Evolutionary conservation across 2,888 invertebrate species (phyloP).

Genomic region (Steinernema carpocapsae): DNA sequence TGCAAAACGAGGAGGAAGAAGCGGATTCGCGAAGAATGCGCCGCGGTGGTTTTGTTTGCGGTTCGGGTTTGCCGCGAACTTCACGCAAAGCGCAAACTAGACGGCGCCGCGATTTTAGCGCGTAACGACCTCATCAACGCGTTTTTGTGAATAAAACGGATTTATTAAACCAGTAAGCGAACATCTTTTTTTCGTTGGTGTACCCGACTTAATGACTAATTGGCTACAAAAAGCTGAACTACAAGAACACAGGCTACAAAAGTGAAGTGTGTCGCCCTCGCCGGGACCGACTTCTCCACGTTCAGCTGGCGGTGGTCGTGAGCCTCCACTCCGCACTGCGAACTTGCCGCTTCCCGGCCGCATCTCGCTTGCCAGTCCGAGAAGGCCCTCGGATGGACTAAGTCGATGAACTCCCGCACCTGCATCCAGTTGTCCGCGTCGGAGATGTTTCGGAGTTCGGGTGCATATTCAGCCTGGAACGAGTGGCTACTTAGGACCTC

Average conservation of each 20-base stretch:
- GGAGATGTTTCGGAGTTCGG: constrained; percentile 40
- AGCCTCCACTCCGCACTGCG: background rate
- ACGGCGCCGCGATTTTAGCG: background rate
- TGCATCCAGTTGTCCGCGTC: constrained; percentile 45
- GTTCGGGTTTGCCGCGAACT: background rate
- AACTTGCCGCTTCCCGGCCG: background rate
- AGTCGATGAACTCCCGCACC: constrained; percentile 37
- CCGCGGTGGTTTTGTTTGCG: background rate
- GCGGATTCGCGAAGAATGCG: background rate
- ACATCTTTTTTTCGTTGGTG: constrained; percentile 24
- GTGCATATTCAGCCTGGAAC: constrained; percentile 39
- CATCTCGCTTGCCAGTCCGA: constrained; percentile 21
- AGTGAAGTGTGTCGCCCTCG: background rate
- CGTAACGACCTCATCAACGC: constrained; percentile 12
- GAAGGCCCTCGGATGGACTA: constrained; percentile 37
- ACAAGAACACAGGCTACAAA: background rate
- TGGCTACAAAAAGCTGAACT: background rate
- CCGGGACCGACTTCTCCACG: background rate
- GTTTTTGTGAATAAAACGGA: constrained; percentile 27
- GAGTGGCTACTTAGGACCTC: background rate
- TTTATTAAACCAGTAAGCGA: constrained; percentile 35
- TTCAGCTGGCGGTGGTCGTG: too few species aligned
- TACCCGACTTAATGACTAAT: constrained; percentile 12
- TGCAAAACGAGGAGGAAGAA: background rate
- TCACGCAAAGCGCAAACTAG: constrained; percentile 2